These are phyloP conservation scores for Coenobita brevimanus DNA, from an alignment of 1,140 invertebrate genomes.

Conservation along the genomic window DNA sequence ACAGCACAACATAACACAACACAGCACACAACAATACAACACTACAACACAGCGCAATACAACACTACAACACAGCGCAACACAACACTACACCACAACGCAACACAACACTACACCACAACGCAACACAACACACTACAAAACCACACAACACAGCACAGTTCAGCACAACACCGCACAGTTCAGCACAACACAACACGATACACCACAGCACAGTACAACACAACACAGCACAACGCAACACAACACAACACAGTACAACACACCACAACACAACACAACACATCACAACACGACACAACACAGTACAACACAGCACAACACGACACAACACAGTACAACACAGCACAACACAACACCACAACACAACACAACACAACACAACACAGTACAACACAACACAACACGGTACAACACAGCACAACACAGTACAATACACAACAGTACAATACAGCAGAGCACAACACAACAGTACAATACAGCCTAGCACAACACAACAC, in stretches of 20 bases:
- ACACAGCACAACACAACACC: not conserved
- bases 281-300: not conserved
- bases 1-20: not conserved
- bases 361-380: not conserved
- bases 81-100: not conserved
- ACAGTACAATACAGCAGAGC: too few relatives aligned
- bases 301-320: not conserved
- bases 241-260: constrained; percentile 5
- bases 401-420: too few relatives aligned
- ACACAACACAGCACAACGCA: not conserved
- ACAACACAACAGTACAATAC: too few relatives aligned
- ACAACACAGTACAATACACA: too few relatives aligned
- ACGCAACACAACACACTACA: not conserved
- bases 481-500: too few relatives aligned
- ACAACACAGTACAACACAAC: not conserved
- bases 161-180: not conserved
- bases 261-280: constrained; percentile 6
- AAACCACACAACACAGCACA: not conserved
- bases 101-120: not conserved
- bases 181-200: not conserved
- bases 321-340: not conserved
- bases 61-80: not conserved
- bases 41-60: not conserved
- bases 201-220: not conserved
- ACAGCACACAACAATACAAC: not conserved